Evolutionary conservation across 2,888 invertebrate species (phyloP).

Genomic region (Mythimna impura): DNA sequence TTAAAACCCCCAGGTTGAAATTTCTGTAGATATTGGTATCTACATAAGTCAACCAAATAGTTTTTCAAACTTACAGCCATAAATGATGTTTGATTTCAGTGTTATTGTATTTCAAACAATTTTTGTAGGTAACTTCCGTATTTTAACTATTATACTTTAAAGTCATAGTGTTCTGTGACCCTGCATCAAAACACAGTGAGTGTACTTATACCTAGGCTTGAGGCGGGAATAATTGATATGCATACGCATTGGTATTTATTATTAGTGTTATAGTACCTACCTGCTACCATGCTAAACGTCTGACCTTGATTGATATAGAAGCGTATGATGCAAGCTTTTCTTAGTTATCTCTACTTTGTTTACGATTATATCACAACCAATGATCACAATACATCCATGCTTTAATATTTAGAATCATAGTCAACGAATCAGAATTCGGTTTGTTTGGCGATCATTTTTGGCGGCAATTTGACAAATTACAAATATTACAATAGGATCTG

Average conservation of each 20-base stretch:
- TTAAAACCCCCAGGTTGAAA: background rate
- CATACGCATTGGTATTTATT: conserved; percentile 14
- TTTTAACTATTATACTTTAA: background rate
- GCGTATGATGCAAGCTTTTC: conserved; percentile 46
- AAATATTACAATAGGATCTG: background rate
- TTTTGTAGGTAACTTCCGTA: background rate
- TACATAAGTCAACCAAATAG: background rate
- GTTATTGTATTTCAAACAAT: conserved; percentile 10
- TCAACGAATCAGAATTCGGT: background rate
- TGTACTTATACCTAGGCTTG: background rate
- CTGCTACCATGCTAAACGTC: conserved; percentile 29
- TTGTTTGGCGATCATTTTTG: conserved; percentile 16
- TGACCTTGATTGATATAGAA: conserved; percentile 52
- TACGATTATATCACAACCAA: conserved; percentile 22
- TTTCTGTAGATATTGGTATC: background rate
- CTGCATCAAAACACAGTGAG: conserved; percentile 4
- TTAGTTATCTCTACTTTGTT: conserved; percentile 20
- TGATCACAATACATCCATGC: background rate
- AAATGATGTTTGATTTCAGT: background rate
- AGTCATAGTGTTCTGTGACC: background rate
- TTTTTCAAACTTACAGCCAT: conserved; percentile 6
- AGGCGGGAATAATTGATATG: conserved; percentile 35
- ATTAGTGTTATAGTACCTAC: conserved; percentile 18
- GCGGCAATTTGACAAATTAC: conserved; percentile 34
- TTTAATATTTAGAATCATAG: background rate